phyloP scores from a whole-genome alignment of 2,888 invertebrate species.

The Ceraclea dissimilis region DNA sequence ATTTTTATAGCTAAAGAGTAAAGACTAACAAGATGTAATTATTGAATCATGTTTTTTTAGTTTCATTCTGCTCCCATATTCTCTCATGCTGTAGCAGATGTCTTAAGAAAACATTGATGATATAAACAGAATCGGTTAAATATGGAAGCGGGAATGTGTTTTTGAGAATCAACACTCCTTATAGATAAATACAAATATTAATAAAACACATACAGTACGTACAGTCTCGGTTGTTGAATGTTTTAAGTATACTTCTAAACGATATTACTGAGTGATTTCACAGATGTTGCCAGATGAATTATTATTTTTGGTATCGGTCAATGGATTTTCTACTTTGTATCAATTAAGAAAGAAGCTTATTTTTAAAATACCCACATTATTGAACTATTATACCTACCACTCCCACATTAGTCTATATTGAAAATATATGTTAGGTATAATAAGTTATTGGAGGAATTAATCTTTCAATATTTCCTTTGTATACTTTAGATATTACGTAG shows the following conservation, averaged over 20 bases:
- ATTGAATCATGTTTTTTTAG: too few relatives aligned
- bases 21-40: too few relatives aligned
- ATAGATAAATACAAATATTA: too few relatives aligned
- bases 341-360: not conserved
- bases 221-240: too few relatives aligned
- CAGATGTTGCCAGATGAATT: not conserved
- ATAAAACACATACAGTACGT: too few relatives aligned
- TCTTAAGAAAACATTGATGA: not conserved
- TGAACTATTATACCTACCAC: not conserved
- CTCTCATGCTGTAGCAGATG: not conserved
- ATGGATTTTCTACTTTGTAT: not conserved
- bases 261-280: not conserved
- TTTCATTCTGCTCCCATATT: too few relatives aligned
- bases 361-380: not conserved
- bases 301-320: not conserved
- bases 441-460: too few relatives aligned
- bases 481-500: too few relatives aligned
- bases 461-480: too few relatives aligned
- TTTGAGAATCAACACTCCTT: not conserved
- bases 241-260: not conserved
- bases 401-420: too few relatives aligned
- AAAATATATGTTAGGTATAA: too few relatives aligned
- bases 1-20: too few relatives aligned
- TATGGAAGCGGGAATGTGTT: not conserved
- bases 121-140: not conserved